phyloP scores from a whole-genome alignment of 1,140 invertebrate genomes.

The Bombus polaris region DNA sequence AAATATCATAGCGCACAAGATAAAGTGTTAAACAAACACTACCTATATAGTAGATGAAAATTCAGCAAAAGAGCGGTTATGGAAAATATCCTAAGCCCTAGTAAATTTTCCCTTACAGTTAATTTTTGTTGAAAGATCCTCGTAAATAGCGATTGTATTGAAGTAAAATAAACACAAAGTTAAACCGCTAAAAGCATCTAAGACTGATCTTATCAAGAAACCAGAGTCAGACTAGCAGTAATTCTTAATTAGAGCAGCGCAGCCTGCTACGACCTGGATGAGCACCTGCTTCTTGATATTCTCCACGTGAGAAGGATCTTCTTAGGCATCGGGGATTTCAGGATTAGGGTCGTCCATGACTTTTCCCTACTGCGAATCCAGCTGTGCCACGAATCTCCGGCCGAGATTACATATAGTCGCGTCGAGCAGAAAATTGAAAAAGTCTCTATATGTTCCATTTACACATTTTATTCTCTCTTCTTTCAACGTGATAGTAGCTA shows the following conservation, averaged over 20 bases:
- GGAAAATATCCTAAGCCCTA: too few relatives aligned
- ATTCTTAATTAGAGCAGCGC: conserved; percentile 14
- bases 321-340: conserved; percentile 55
- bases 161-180: background rate
- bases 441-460: background rate
- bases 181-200: background rate
- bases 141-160: too few relatives aligned
- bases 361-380: conserved; percentile 30
- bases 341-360: conserved; percentile 61
- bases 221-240: background rate
- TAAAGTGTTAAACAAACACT: too few relatives aligned
- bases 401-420: conserved; percentile 44
- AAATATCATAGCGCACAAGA: too few relatives aligned
- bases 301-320: conserved; percentile 45
- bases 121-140: background rate
- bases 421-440: conserved; percentile 59
- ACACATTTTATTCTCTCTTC: background rate
- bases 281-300: conserved; percentile 54
- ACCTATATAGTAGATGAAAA: too few relatives aligned
- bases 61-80: too few relatives aligned
- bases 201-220: background rate
- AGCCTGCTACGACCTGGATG: background rate
- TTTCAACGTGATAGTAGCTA: background rate
- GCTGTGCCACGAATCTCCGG: conserved; percentile 34
- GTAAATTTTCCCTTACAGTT: background rate